Base-by-base conservation (phyloP, 2,797 vertebrate species). In the Oreochromis mossambicus region DNA sequence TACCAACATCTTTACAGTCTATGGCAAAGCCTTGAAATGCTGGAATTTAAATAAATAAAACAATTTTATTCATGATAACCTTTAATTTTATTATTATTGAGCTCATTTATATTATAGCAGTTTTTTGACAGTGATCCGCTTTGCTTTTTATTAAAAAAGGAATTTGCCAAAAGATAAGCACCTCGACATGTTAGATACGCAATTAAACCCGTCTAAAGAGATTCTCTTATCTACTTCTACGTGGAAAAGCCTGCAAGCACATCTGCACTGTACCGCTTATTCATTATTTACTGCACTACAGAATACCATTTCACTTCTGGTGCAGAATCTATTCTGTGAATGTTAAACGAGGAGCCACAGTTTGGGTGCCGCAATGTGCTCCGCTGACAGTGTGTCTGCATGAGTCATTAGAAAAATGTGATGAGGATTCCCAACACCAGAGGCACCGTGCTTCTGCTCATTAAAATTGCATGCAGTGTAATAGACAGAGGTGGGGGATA, bases 391-490 rank as follows among this genome's bases (percentile, higher is more conserved):
- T 7, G 38, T 34, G 43, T 86, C 86, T 89, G 88, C 81, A 83
- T 79, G 87, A 86, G 68, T 88, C 89, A 88, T 91, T 89, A 84
- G 50, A 87, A 91, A 83, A 86, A 91, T 89, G 89, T 19, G 79
- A 87, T 86, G 85, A 91, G 87, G 81, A 85, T 88, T 78, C 84
- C 56, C 52, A 63, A 58, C 90, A 85, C 91, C 82, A 79, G 84
- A 81, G 89, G 91, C 82, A 34, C 36, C 34, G 75, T 48, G 32
- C 87, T 92, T 85, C 82, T 56, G 79, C 84, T 91, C 86, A 91
- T 90, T 84, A 87, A 92, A 93, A 89, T 43, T 89, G 85, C 80
- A 92, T 87, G 79, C 52, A 17, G 82, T 8, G 61, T 83, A 83
- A 92, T 76, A 81, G 81, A 86, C 41, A 54, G 79, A 84, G 81